These are phyloP conservation scores for Murina feae DNA, from an alignment of 2,113 vertebrate genomes.

Conservation along the genomic window DNA sequence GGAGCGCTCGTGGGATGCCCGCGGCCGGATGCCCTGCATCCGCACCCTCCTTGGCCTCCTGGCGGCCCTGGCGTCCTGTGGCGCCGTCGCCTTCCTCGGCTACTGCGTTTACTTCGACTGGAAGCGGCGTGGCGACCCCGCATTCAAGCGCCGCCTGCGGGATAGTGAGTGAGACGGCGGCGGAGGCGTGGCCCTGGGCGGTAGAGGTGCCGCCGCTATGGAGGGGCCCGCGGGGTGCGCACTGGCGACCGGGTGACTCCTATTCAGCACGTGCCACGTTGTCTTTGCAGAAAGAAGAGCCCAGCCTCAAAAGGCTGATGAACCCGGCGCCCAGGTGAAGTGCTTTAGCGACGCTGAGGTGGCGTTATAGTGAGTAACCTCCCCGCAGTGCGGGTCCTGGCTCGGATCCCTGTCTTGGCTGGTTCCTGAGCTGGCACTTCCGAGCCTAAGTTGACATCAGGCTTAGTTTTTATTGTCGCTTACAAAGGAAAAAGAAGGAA, in stretches of 20 bases:
- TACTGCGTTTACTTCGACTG: conserved; percentile 71
- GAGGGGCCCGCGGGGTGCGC: background rate
- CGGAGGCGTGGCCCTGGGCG: background rate
- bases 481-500: background rate
- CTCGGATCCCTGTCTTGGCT: rapidly evolving
- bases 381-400: rapidly evolving
- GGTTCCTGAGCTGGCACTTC: background rate
- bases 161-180: conserved; percentile 64
- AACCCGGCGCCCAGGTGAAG: conserved; percentile 42
- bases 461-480: background rate
- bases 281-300: conserved; percentile 65
- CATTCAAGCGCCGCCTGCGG: conserved; percentile 56
- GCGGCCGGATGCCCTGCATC: conserved; percentile 29
- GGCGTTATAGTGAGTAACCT: background rate
- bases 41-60: conserved; percentile 1
- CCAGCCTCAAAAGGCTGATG: background rate
- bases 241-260: background rate
- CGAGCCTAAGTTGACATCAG: rapidly evolving
- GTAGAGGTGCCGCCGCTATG: too few relatives aligned
- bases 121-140: conserved; percentile 46
- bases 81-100: conserved; percentile 49
- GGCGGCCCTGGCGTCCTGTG: conserved; percentile 18
- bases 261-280: background rate
- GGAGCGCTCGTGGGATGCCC: background rate
- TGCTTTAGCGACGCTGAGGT: background rate